Conservation (phyloP, 1,140 invertebrate species). For the Melitaea cinxia region DNA sequence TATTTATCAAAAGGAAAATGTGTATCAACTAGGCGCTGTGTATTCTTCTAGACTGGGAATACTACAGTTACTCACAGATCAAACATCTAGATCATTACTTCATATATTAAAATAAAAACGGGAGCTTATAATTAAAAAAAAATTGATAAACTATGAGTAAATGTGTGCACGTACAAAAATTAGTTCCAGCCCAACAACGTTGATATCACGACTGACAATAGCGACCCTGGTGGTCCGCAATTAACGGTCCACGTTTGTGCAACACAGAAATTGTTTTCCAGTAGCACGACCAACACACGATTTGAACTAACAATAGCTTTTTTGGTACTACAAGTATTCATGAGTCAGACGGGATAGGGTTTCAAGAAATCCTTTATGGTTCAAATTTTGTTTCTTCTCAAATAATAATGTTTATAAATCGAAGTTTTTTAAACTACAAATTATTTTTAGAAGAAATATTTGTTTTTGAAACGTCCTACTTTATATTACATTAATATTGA, state of each 20-base stretch:
- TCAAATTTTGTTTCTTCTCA: background rate
- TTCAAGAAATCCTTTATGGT: background rate
- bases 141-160: constrained; percentile 26
- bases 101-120: background rate
- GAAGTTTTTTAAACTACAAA: no score
- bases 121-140: constrained; percentile 28
- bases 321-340: constrained; percentile 7
- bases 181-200: constrained; percentile 35
- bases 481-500: no score
- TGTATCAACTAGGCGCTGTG: no score
- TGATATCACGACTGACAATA: constrained; percentile 38
- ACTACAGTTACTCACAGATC: background rate
- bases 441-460: no score
- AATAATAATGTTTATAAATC: no score
- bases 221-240: constrained; percentile 38
- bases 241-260: constrained; percentile 38
- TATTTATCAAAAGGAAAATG: no score
- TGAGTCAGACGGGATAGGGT: background rate
- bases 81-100: no score
- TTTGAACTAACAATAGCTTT: constrained; percentile 21
- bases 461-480: no score
- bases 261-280: constrained; percentile 33
- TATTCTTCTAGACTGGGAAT: no score
- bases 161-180: constrained; percentile 39
- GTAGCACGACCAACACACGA: constrained; percentile 10